These are phyloP conservation scores for Nephrotoma guestfalica DNA, from an alignment of 2,888 invertebrate species.

Conservation along the genomic window DNA sequence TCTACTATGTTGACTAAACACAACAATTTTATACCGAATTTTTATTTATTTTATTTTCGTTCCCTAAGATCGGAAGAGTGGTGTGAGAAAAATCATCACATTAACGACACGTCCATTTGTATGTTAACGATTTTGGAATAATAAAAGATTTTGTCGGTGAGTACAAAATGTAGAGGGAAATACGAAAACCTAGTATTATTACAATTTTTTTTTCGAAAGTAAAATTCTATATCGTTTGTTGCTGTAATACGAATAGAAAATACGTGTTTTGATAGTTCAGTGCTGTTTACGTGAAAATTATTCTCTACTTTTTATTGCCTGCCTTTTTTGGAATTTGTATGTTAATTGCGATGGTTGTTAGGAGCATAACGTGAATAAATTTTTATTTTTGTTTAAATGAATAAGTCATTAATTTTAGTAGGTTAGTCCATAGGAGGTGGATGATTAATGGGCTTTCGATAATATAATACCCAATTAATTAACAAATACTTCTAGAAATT, in stretches of 20 bases:
- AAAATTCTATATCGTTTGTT: neutral
- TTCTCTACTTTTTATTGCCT: neutral
- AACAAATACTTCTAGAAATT: neutral
- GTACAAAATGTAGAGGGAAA: neutral
- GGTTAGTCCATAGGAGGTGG: neutral
- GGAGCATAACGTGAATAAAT: neutral
- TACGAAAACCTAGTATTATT: neutral
- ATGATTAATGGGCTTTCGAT: neutral
- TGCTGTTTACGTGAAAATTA: neutral
- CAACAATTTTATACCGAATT: neutral
- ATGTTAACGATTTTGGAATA: neutral
- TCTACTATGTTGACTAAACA: neutral
- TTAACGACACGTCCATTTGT: neutral
- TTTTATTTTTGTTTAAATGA: neutral
- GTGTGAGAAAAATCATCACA: neutral
- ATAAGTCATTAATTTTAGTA: neutral
- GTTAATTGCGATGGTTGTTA: neutral
- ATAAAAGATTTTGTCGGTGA: neutral
- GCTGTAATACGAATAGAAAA: neutral
- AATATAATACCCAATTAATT: neutral
- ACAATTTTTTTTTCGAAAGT: neutral
- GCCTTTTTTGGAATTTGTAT: neutral
- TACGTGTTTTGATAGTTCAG: neutral
- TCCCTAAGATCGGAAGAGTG: neutral
- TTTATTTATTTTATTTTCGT: neutral